Conservation (phyloP, 1,140 invertebrate genomes). For the Branchinecta lynchi region DNA sequence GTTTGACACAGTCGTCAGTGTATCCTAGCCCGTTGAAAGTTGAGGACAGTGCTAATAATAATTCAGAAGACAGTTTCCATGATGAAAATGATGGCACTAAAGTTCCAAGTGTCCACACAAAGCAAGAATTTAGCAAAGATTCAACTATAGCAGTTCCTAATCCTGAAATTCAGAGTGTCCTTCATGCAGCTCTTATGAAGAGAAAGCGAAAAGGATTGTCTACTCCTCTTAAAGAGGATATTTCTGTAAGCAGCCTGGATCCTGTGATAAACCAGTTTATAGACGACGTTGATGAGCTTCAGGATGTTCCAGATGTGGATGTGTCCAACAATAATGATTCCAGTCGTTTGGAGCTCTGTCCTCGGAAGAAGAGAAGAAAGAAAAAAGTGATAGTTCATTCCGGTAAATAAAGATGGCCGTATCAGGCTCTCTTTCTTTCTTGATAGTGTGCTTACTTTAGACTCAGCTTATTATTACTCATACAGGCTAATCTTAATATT, state of each 20-base stretch:
- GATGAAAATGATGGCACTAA: background rate
- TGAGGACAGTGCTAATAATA: background rate
- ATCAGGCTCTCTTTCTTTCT: too few species aligned
- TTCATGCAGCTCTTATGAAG: background rate
- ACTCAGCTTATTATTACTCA: too few species aligned
- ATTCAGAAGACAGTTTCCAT: background rate
- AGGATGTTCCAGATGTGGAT: background rate
- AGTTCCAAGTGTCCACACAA: background rate
- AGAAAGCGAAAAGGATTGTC: background rate
- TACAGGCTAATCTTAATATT: too few species aligned
- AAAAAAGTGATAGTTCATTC: background rate
- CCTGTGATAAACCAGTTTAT: background rate
- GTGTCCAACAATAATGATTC: background rate
- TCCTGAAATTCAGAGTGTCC: background rate
- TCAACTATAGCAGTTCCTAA: conserved; percentile 10
- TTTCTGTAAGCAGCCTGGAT: background rate
- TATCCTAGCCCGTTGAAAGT: background rate
- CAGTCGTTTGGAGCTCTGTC: background rate
- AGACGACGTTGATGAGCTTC: background rate
- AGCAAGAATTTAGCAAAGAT: background rate
- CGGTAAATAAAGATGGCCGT: too few species aligned
- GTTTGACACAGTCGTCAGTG: background rate
- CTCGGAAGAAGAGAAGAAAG: background rate
- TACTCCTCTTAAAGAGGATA: background rate
- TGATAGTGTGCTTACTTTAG: too few species aligned